Evolutionary conservation across 1,140 invertebrate species (phyloP).

Genomic region (Brachionus paranguensis): DNA sequence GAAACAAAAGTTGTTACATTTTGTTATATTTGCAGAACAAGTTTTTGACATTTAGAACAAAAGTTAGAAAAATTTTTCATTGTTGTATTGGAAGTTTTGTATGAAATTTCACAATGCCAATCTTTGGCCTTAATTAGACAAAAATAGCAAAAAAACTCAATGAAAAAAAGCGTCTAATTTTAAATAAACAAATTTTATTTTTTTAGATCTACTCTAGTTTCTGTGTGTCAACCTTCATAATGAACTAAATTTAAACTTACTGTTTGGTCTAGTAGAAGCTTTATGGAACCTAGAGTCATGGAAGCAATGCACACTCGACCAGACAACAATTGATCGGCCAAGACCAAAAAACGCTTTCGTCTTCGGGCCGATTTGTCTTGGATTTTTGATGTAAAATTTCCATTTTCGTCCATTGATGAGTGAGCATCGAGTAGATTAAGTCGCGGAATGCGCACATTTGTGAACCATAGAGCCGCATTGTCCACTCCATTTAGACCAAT

Average conservation of each 20-base stretch:
- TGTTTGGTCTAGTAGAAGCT: slow-evolving; percentile 34
- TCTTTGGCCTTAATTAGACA: too few relatives aligned
- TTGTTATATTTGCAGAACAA: too few relatives aligned
- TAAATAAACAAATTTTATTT: not conserved
- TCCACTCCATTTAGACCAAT: slow-evolving; percentile 54
- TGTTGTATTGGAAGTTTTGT: too few relatives aligned
- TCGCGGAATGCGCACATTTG: slow-evolving; percentile 49
- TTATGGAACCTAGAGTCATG: slow-evolving; percentile 49
- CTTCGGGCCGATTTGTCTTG: slow-evolving; percentile 29
- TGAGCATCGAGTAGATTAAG: slow-evolving; percentile 48
- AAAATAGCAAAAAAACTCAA: too few relatives aligned
- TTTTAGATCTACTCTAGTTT: not conserved
- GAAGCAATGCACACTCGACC: slow-evolving; percentile 52
- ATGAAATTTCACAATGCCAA: too few relatives aligned
- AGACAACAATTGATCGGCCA: slow-evolving; percentile 52
- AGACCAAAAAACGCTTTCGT: slow-evolving; percentile 49
- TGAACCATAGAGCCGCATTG: slow-evolving; percentile 51
- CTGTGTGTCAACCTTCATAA: too few relatives aligned
- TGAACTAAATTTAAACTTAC: not conserved
- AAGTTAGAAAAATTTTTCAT: too few relatives aligned
- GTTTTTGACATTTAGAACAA: too few relatives aligned
- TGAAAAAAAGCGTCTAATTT: not conserved
- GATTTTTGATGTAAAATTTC: slow-evolving; percentile 39
- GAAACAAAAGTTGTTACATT: too few relatives aligned
- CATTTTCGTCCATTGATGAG: slow-evolving; percentile 46